Base-by-base conservation (phyloP, 2,888 invertebrate genomes). In the Hydroisotoma schaefferi region DNA sequence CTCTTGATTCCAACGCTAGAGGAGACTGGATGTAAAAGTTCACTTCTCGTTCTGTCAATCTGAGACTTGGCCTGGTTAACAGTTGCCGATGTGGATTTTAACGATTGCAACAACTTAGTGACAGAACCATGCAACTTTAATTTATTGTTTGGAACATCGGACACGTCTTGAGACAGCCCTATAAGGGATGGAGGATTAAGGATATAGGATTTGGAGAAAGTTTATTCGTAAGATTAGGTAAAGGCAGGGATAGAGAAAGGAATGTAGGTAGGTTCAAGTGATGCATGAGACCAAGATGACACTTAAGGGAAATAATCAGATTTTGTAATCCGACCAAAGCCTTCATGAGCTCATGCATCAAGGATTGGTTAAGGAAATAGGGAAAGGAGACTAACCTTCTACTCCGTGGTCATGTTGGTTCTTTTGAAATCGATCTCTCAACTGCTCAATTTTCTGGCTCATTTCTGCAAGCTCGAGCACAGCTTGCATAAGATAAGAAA, bases 391-490 rank as follows among this genome's bases (percentile, higher is more conserved):
- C 23, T 4, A 10, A 49, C 27, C 29, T 28, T 26, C 29, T 4
- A 28, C 49, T 5, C 49, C 49, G 22, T 47, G 47, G 10, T 28
- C 49, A n/a, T 29, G n/a, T 28, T 12, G 28, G 6, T 28, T 28
- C 25, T 49, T 49, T 6, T 26, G 6, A 15, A 8, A 6, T 26
- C 49, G 27, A 49, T 28, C 20, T 28, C 29, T 49, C 4, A 49
- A 25, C 18, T n/a, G 6, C 6, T 28, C 49, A 8, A 49, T 27
- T 49, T 49, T 20, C 4, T 49, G 6, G 5, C 28, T 28, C 49
- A 49, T 49, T 28, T 49, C 29, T 26, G 49, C 49, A 4, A 49
- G 18, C 15, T 49, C 49, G 18, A 49, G 25, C 26, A 28, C 49
- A n/a, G 49, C 49, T 49, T 8, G 20, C 4, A 8, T n/a, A n/a